These are phyloP conservation scores for Drosophila borealis DNA, from an alignment of 2,888 invertebrate species.

Conservation along the genomic window DNA sequence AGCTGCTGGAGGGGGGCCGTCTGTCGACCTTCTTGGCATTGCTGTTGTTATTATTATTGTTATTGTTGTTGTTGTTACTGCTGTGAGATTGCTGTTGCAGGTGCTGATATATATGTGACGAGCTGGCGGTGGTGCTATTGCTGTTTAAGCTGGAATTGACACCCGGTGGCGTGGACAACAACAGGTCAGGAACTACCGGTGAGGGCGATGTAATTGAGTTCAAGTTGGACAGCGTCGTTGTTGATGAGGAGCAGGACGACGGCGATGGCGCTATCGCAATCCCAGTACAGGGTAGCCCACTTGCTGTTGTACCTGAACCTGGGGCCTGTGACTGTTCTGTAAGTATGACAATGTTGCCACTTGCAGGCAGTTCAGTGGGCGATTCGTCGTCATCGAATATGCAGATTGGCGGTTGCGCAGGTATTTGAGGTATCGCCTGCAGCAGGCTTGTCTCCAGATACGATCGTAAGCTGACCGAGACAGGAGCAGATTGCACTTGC, in stretches of 20 bases:
- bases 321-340: slow-evolving; percentile 60
- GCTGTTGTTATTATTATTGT: slow-evolving; percentile 20
- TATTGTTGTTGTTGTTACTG: slow-evolving; percentile 45
- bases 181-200: slow-evolving; percentile 83
- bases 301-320: slow-evolving; percentile 37
- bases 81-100: slow-evolving; percentile 48
- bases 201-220: slow-evolving; percentile 85
- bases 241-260: slow-evolving; percentile 74
- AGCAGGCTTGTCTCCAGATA: slow-evolving; percentile 82
- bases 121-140: slow-evolving; percentile 52
- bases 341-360: slow-evolving; percentile 72
- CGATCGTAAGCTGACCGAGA: slow-evolving; percentile 74
- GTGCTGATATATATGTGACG: slow-evolving; percentile 52
- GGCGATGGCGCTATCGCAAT: slow-evolving; percentile 70
- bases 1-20: slow-evolving; percentile 54
- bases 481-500: slow-evolving; percentile 38
- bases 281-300: slow-evolving; percentile 51
- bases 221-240: slow-evolving; percentile 82
- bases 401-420: slow-evolving; percentile 84
- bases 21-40: slow-evolving; percentile 60
- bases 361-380: slow-evolving; percentile 76
- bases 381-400: slow-evolving; percentile 85
- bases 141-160: slow-evolving; percentile 67
- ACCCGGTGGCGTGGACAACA: slow-evolving; percentile 83
- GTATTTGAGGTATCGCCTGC: slow-evolving; percentile 84